Base-by-base conservation (phyloP, 2,888 invertebrate genomes). In the Drosophila affinis region DNA sequence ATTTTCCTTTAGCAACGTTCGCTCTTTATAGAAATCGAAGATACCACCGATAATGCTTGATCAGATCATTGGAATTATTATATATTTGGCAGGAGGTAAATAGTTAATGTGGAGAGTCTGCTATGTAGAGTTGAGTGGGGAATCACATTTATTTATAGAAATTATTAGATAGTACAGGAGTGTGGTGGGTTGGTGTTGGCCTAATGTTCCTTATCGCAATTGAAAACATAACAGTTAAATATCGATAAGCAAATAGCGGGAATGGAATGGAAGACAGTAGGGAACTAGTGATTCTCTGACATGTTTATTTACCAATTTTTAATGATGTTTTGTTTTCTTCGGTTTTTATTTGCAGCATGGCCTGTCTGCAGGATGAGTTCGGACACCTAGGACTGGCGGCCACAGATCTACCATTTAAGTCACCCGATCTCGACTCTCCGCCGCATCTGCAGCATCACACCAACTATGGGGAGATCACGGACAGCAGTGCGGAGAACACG, bases 281-380 rank as follows among this genome's bases (percentile, higher is more conserved):
- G 39, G 39, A 39, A 39, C n/a, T 39, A 39, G 6, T 7, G 39
- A 39, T n/a, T 7, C 39, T 2, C n/a, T 39, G 14, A 51, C 18
- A 45, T 52, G 14, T n/a, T 14, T 34, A 48, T 3, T 9, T 27
- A 18, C 44, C 24, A 12, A 7, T 24, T 4, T 4, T 44, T 45
- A 18, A 9, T 27, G 48, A 9, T 9, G 9, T 3, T 18, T 4
- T 3, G 12, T 18, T 34, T 17, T 0, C 7, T 1, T 29, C 9
- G 29, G 17, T 5, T 4, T 24, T 3, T 48, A 2, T 12, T 68
- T 76, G 44, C 91, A 95, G 95, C 88, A 94, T 95, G 93, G 92
- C 94, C 84, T 94, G 94, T 87, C 94, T 95, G 73, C 94, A 95
- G 91, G 94, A 95, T 85, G 94, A 94, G 77, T 91, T 95, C 74